These are phyloP conservation scores for Synergus umbraculus DNA, from an alignment of 2,888 invertebrate species.

Conservation along the genomic window DNA sequence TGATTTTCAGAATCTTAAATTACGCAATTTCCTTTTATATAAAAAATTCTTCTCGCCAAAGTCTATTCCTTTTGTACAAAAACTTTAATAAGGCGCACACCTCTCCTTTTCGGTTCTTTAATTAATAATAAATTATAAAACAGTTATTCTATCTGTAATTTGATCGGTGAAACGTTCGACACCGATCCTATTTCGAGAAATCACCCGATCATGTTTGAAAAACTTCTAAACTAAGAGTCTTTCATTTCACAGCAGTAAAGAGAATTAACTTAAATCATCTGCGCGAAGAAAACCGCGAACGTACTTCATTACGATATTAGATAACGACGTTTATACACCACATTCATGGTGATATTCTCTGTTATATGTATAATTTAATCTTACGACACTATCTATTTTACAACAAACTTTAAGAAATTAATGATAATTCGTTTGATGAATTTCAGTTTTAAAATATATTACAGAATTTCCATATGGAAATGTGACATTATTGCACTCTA, in stretches of 20 bases:
- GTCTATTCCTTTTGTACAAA: conserved; percentile 14
- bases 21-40: neutral
- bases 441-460: conserved; percentile 4
- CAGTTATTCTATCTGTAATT: neutral
- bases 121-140: neutral
- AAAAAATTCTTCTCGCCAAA: no score
- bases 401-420: conserved; percentile 16
- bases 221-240: neutral
- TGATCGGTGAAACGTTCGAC: conserved; percentile 15
- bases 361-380: conserved; percentile 24
- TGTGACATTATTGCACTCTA: conserved; percentile 34
- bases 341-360: conserved; percentile 10
- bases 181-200: neutral
- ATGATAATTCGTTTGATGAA: neutral
- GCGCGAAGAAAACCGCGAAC: neutral
- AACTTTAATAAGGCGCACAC: conserved; percentile 10
- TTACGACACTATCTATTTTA: conserved; percentile 29
- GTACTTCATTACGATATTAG: conserved; percentile 5
- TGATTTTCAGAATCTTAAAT: conserved; percentile 27
- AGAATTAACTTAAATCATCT: neutral
- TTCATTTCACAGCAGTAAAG: conserved; percentile 18
- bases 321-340: conserved; percentile 19
- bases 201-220: neutral
- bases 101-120: neutral
- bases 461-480: conserved; percentile 3